Evolutionary conservation across 2,113 vertebrate species (phyloP).

Genomic region (Xyrauchen texanus): DNA sequence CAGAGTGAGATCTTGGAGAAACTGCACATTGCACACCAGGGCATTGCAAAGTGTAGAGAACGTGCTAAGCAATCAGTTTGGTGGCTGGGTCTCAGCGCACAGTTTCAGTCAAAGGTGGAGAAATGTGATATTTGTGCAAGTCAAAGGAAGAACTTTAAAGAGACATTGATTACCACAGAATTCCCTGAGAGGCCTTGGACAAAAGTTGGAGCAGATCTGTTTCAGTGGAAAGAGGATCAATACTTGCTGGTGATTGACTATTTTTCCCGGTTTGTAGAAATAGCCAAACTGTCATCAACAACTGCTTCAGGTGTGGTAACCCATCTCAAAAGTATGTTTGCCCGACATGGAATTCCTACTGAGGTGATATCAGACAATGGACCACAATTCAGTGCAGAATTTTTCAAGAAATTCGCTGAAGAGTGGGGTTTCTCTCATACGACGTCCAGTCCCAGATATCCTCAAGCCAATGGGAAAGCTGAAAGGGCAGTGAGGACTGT

Average conservation of each 20-base stretch:
- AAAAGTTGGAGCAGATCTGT: constrained; percentile 32
- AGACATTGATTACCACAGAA: constrained; percentile 19
- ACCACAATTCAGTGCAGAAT: constrained; percentile 18
- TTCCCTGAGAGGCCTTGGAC: constrained; percentile 39
- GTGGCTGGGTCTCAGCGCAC: no score
- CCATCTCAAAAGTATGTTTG: constrained; percentile 34
- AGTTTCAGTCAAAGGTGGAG: no score
- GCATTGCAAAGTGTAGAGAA: constrained; percentile 22
- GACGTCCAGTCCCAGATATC: constrained; percentile 24
- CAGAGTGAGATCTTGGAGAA: not conserved
- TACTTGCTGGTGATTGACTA: no score
- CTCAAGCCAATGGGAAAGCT: constrained; percentile 31
- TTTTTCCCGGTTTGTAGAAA: no score
- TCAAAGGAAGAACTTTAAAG: not conserved
- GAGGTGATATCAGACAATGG: no score
- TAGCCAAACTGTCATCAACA: constrained; percentile 34
- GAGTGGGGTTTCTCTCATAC: constrained; percentile 28
- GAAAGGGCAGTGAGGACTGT: no score
- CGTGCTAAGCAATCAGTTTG: no score
- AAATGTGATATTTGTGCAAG: constrained; percentile 12
- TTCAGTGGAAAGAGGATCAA: constrained; percentile 6
- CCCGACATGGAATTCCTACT: no score
- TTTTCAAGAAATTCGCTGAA: constrained; percentile 25
- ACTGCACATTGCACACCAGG: constrained; percentile 18
- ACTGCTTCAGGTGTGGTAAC: constrained; percentile 3